These are phyloP conservation scores for Pachydiplax longipennis DNA, from an alignment of 2,888 invertebrate species.

Conservation along the genomic window DNA sequence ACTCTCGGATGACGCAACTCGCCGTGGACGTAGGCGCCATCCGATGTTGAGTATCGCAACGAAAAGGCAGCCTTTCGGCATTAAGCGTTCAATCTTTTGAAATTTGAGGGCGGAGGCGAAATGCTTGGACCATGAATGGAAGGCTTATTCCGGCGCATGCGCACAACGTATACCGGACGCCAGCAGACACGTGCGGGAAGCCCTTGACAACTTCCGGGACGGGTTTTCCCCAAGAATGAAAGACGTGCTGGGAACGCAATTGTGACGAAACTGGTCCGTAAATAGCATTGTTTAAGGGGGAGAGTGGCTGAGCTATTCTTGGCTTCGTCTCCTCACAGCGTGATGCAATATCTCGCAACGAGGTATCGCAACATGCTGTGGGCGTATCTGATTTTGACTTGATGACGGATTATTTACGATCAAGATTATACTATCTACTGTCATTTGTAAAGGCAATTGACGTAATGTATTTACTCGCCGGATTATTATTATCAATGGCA, in stretches of 20 bases:
- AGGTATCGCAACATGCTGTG: no score
- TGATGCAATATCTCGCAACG: no score
- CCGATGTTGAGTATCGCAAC: neutral
- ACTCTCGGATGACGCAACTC: neutral
- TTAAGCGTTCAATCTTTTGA: neutral
- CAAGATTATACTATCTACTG: no score
- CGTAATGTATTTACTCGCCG: no score
- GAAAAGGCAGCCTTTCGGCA: neutral
- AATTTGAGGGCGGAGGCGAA: neutral
- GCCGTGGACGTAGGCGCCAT: neutral
- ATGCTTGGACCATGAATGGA: neutral
- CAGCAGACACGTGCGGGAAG: neutral
- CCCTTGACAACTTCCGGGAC: neutral
- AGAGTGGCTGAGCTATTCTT: no score
- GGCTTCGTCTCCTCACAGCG: no score
- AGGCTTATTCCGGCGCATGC: neutral
- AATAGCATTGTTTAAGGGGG: neutral
- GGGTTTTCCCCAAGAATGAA: neutral
- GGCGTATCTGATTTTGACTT: no score
- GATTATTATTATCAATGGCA: no score
- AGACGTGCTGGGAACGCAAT: neutral
- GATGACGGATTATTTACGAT: no score
- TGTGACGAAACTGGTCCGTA: neutral
- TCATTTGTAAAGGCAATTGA: no score
- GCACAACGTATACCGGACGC: neutral